Evolutionary conservation across 2,797 vertebrate genomes (phyloP).

Genomic region (Tragopan temminckii): DNA sequence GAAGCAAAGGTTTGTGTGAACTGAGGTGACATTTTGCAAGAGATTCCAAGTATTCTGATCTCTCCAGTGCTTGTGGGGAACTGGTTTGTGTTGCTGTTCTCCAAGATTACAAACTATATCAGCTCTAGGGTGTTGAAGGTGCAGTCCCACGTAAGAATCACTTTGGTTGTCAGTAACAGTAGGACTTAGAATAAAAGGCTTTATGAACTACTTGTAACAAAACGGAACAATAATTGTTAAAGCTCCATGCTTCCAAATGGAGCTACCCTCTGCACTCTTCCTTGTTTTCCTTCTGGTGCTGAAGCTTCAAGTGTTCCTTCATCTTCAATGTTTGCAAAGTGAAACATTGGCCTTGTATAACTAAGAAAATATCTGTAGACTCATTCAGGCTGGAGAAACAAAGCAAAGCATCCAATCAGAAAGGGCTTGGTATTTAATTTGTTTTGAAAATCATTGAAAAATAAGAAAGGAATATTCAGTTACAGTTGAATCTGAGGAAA

Average conservation of each 20-base stretch:
- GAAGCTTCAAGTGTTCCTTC: conserved; percentile 84
- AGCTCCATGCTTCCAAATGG: conserved; percentile 83
- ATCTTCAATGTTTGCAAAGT: conserved; percentile 75
- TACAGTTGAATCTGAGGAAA: conserved; percentile 22
- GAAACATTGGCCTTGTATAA: conserved; percentile 74
- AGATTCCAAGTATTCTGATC: not conserved
- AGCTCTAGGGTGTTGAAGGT: conserved; percentile 36
- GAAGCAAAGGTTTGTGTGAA: conserved; percentile 15
- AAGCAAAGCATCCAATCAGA: conserved; percentile 47
- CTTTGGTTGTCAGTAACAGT: conserved; percentile 58
- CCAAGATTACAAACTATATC: conserved; percentile 20
- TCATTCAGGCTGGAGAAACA: conserved; percentile 70
- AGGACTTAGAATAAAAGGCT: conserved; percentile 59
- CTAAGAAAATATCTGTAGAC: conserved; percentile 58
- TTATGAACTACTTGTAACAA: conserved; percentile 71
- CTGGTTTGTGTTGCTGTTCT: conserved; percentile 47
- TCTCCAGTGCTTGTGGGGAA: conserved; percentile 27
- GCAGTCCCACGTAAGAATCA: conserved; percentile 53
- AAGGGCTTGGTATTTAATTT: conserved; percentile 69
- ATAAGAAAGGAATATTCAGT: conserved; percentile 30
- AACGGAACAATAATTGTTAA: conserved; percentile 67
- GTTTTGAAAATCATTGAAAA: conserved; percentile 56
- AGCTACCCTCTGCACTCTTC: conserved; percentile 79
- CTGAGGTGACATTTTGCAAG: conserved; percentile 12
- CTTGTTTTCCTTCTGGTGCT: conserved; percentile 90